Conservation (phyloP, 2,888 invertebrate species). For the Seira sanloemensis region DNA sequence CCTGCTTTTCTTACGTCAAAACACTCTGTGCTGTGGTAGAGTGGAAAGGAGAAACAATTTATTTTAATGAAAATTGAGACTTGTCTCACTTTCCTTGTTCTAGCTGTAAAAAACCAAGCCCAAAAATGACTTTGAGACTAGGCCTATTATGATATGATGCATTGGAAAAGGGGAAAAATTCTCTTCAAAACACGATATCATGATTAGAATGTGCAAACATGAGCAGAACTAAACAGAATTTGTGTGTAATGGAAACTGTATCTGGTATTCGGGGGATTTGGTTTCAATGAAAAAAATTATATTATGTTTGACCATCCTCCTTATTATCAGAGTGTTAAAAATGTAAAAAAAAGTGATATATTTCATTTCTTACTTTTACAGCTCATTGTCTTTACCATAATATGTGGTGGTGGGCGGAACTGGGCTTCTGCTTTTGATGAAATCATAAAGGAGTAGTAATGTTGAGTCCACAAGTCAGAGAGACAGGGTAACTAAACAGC, state of each 20-base stretch:
- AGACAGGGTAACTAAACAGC: too few relatives aligned
- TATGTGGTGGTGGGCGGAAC: constrained; percentile 37
- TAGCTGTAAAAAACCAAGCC: constrained; percentile 20
- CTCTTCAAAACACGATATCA: not conserved
- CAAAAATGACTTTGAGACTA: not conserved
- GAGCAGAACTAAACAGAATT: not conserved
- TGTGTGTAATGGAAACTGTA: not conserved
- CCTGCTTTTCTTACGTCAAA: too few relatives aligned
- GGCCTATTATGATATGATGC: not conserved
- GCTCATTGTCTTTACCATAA: not conserved
- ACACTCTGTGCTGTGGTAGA: too few relatives aligned
- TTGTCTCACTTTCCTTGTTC: constrained; percentile 27
- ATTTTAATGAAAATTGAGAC: constrained; percentile 60
- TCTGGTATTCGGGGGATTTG: not conserved
- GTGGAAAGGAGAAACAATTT: constrained; percentile 54
- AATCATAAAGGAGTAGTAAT: too few relatives aligned
- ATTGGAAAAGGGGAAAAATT: not conserved
- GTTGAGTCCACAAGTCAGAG: too few relatives aligned
- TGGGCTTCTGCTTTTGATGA: not conserved
- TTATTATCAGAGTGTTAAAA: not conserved
- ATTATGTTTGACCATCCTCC: not conserved
- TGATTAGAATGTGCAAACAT: not conserved
- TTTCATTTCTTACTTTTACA: not conserved
- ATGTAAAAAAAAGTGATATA: not conserved
- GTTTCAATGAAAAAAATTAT: not conserved